Base-by-base conservation (phyloP, 1,140 invertebrate species). In the Drosophila pseudoananassae region DNA sequence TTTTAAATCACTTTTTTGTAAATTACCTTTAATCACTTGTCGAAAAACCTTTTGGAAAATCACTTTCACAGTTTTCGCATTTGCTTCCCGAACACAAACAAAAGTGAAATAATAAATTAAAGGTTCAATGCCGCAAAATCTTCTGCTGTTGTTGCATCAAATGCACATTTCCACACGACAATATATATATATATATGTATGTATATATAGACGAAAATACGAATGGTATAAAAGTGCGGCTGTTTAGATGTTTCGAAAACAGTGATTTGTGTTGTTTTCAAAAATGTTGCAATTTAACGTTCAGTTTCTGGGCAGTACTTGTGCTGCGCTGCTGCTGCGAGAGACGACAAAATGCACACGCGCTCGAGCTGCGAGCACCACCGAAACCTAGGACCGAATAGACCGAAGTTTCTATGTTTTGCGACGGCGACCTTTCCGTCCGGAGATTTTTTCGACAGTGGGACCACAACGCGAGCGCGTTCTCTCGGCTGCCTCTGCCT, bases 391-490 rank as follows among this genome's bases (percentile, higher is more conserved):
- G 89, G 75, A 78, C 91, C 89, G 91, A 92, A 92, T 91, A 91
- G 88, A 90, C 66, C 75, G 25, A 77, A 91, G 78, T 83, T 91
- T 76, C 89, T 87, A 91, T 78, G 87, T 90, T 84, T 77, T 71
- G 79, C 40, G 89, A 55, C 78, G 72, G 65, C 52, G 57, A 78
- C 17, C 10, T 12, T 36, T 36, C 33, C 33, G 33, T 36, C 33
- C 33, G 33, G 33, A 36, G 33, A 36, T 36, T 36, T 36, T 36
- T 36, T 36, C 33, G 33, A 36, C 33, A 36, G 33, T 36, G 33
- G 33, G 33, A 36, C n/a, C 33, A 9, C 10, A 12, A 12, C 33
- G 33, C 10, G 33, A 36, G 33, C 33, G 33, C 33, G 33, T 12
- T 36, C 33, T 36, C 10, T 36, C 9, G 4, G 29, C 25, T 27